Percentiles rank a stretch among this genome's conserved stretches.
Evolutionary conservation across 1,140 invertebrate species (phyloP).

Genomic region (Cydia splendana): DNA sequence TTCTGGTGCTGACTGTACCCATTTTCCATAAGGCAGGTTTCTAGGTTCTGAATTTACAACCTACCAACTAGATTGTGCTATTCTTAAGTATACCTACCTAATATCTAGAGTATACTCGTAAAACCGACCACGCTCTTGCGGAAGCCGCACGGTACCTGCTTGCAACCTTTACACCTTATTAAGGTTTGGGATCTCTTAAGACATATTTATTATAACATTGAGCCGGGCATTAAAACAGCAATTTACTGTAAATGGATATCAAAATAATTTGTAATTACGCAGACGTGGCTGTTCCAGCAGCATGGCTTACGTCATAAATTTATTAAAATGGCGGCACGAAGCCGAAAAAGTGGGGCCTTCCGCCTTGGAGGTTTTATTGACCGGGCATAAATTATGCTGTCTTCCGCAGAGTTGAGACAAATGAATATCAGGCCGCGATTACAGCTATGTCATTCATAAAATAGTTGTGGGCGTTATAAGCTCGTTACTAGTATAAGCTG

Average conservation of each 20-base stretch:
- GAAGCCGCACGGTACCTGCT: too few relatives aligned
- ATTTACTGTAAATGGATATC: constrained; percentile 10
- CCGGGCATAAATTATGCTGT: constrained; percentile 18
- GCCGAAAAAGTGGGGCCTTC: constrained; percentile 22
- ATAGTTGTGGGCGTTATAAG: background rate
- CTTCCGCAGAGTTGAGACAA: constrained; percentile 17
- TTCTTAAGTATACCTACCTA: too few relatives aligned
- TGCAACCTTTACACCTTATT: background rate
- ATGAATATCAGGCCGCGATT: constrained; percentile 27
- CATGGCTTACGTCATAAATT: constrained; percentile 15
- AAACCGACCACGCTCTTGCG: too few relatives aligned
- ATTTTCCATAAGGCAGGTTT: too few relatives aligned
- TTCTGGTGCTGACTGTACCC: too few relatives aligned
- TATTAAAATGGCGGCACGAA: constrained; percentile 21
- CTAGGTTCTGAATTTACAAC: too few relatives aligned
- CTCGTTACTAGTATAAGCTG: background rate
- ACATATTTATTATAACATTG: background rate
- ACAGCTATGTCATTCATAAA: background rate
- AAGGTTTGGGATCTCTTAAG: background rate
- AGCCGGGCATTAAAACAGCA: constrained; percentile 5
- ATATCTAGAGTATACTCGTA: too few relatives aligned
- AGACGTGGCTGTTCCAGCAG: background rate
- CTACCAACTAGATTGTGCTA: too few relatives aligned
- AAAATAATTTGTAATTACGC: background rate
- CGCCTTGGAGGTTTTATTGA: constrained; percentile 19